Percentiles rank a stretch among this genome's conserved stretches.
Conservation (phyloP, 2,888 invertebrate species). For the Nysson spinosus region DNA sequence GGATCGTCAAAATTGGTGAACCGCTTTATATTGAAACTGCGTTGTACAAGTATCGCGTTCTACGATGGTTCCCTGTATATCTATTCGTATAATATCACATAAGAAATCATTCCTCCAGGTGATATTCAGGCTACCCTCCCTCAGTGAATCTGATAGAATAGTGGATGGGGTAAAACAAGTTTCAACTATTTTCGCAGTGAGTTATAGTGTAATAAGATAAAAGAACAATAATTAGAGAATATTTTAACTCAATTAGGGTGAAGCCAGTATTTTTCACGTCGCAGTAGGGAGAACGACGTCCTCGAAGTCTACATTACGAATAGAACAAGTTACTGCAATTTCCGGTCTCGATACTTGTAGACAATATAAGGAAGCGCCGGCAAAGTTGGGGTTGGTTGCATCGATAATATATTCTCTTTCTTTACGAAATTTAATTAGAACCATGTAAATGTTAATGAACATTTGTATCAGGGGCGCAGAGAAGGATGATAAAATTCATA, state of each 20-base stretch:
- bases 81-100: conserved; percentile 12
- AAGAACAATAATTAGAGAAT: conserved; percentile 2
- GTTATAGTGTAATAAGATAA: conserved; percentile 8
- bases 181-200: conserved; percentile 88
- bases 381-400: conserved; percentile 45
- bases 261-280: conserved; percentile 87
- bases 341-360: conserved; percentile 73
- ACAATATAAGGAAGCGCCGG: conserved; percentile 56
- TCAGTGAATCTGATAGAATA: conserved; percentile 80
- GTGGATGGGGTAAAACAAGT: conserved; percentile 85
- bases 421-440: no score
- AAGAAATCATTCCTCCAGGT: conserved; percentile 77
- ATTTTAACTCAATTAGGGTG: conserved; percentile 79
- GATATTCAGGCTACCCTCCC: conserved; percentile 89
- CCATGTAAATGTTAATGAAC: background rate
- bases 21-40: no score
- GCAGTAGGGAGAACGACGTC: conserved; percentile 78
- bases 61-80: background rate
- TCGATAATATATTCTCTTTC: background rate
- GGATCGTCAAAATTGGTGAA: no score
- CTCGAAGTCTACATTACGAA: conserved; percentile 77
- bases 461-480: conserved; percentile 25
- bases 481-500: conserved; percentile 54
- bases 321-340: conserved; percentile 78
- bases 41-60: no score